A percentile compares a stretch with the other conserved stretches of the same genome.
These are phyloP conservation scores for Agrochola circellaris DNA, from an alignment of 2,888 invertebrate species.

Conservation along the genomic window DNA sequence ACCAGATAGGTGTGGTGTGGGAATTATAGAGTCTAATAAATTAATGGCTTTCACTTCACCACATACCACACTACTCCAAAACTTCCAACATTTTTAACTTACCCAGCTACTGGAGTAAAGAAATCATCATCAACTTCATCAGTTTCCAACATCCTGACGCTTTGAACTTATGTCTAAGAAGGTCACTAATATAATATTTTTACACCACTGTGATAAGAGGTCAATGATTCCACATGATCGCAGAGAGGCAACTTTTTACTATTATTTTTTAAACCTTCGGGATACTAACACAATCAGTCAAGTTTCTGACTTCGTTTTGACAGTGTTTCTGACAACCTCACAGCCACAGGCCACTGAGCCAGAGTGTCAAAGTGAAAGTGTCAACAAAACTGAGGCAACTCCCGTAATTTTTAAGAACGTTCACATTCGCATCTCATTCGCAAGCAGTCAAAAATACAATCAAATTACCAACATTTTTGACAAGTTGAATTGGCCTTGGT, in stretches of 20 bases:
- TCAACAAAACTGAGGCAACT: too few relatives aligned
- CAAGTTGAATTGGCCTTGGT: too few relatives aligned
- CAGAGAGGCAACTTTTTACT: neutral
- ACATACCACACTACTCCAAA: neutral
- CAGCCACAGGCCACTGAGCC: too few relatives aligned
- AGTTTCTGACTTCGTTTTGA: neutral
- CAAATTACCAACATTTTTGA: too few relatives aligned
- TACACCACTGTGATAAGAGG: conserved; percentile 24
- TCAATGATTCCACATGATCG: conserved; percentile 26
- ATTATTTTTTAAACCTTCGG: neutral
- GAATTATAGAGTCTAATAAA: neutral
- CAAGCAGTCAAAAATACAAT: too few relatives aligned
- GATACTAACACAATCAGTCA: neutral
- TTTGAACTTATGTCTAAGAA: neutral
- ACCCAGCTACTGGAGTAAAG: conserved; percentile 86
- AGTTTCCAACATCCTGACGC: conserved; percentile 76
- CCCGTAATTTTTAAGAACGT: too few relatives aligned
- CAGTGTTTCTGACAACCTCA: too few relatives aligned
- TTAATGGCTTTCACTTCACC: neutral
- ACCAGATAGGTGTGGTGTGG: neutral
- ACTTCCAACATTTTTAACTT: conserved; percentile 32
- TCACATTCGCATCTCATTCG: too few relatives aligned
- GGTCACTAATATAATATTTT: neutral
- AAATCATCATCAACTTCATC: conserved; percentile 87
- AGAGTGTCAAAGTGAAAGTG: too few relatives aligned